A percentile compares a stretch with the other conserved stretches of the same genome.
Conservation (phyloP, 2,113 vertebrate species). For the Pituophis catenifer region DNA sequence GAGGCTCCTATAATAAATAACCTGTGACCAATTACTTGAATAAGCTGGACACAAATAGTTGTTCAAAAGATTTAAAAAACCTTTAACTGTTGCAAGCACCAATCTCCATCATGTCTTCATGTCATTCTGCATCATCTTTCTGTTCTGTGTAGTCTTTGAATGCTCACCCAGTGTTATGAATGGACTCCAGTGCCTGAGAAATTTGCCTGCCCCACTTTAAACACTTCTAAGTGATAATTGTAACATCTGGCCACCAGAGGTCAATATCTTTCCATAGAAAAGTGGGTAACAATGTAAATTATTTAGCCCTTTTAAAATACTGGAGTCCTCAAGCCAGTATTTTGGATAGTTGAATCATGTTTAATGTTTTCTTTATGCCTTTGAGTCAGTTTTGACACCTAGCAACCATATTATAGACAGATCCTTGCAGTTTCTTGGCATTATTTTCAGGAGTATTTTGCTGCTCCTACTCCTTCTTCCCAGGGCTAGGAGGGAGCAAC, state of each 20-base stretch:
- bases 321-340: not conserved
- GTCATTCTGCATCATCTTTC: not conserved
- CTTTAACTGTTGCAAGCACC: not conserved
- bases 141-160: not conserved
- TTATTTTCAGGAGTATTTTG: not conserved
- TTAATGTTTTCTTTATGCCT: not conserved
- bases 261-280: constrained; percentile 38
- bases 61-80: not conserved
- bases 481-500: not conserved
- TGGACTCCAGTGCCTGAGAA: not conserved
- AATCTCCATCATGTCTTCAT: not conserved
- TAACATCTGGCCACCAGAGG: constrained; percentile 58
- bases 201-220: not conserved
- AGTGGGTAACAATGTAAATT: not conserved
- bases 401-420: not conserved
- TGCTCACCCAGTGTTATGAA: not conserved
- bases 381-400: not conserved
- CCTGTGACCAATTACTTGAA: not conserved
- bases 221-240: not conserved
- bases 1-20: not conserved
- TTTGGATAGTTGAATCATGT: not conserved
- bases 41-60: not conserved
- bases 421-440: not conserved
- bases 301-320: not conserved
- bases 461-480: not conserved